Evolutionary conservation across 2,888 invertebrate species (phyloP).

Genomic region (Erebia epiphron): DNA sequence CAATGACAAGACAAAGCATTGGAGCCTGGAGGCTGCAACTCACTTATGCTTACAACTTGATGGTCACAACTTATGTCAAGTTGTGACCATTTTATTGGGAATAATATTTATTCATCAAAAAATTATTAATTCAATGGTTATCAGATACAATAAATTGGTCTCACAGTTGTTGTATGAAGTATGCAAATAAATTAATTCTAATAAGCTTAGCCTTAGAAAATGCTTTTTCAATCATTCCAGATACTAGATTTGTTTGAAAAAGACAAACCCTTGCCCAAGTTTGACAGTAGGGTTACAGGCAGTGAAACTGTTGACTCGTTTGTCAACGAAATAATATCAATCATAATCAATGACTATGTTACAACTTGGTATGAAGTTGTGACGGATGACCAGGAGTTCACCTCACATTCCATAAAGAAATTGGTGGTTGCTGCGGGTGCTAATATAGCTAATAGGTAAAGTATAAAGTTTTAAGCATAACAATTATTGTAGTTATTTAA

Average conservation of each 20-base stretch:
- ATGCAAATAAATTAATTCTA: no score
- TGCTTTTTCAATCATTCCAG: constrained; percentile 45
- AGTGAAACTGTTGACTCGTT: constrained; percentile 93
- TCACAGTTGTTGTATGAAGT: no score
- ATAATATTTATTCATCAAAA: no score
- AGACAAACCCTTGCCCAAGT: constrained; percentile 58
- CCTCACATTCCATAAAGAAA: constrained; percentile 84
- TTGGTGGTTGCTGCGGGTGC: constrained; percentile 85
- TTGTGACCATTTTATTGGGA: no score
- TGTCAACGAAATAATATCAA: constrained; percentile 91
- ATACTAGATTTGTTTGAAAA: constrained; percentile 66
- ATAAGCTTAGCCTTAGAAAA: not conserved
- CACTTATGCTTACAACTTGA: no score
- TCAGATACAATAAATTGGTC: no score
- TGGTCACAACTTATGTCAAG: no score
- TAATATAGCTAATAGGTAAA: constrained; percentile 87
- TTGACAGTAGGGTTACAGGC: constrained; percentile 88
- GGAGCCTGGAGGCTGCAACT: no score
- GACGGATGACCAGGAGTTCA: constrained; percentile 89
- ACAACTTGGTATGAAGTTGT: constrained; percentile 87
- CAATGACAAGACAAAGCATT: no score
- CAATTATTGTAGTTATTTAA: no score
- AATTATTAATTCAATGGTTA: no score
- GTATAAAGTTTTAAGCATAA: not conserved
- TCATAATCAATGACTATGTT: constrained; percentile 91